Evolutionary conservation across 1,140 invertebrate genomes (phyloP).

Genomic region (Rhizoglyphus robini): DNA sequence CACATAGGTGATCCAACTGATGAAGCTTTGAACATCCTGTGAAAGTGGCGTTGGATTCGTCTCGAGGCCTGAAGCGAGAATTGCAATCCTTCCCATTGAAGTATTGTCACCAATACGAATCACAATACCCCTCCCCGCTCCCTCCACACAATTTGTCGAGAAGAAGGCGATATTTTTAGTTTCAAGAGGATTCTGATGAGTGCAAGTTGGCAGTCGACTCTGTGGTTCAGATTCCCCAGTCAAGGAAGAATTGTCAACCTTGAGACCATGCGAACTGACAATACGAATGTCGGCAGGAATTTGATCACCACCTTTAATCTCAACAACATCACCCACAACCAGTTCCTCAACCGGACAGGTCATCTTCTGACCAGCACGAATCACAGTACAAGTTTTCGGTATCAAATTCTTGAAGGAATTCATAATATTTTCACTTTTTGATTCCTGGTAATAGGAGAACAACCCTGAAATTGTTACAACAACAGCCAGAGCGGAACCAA

Average conservation of each 20-base stretch:
- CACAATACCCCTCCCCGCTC: constrained; percentile 69
- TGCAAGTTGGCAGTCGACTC: constrained; percentile 31
- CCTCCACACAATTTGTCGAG: constrained; percentile 38
- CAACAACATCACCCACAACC: constrained; percentile 62
- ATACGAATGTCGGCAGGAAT: constrained; percentile 32
- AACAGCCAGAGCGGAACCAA: constrained; percentile 30
- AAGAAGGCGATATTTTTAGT: constrained; percentile 39
- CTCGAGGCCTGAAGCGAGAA: constrained; percentile 82
- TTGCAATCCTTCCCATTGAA: constrained; percentile 94
- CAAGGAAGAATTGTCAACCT: constrained; percentile 36
- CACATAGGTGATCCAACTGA: constrained; percentile 89
- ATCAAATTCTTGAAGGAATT: constrained; percentile 28
- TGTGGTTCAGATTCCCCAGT: constrained; percentile 51
- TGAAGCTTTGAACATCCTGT: constrained; percentile 81
- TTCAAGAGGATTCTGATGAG: constrained; percentile 38
- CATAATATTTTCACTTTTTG: constrained; percentile 31
- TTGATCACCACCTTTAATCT: constrained; percentile 66
- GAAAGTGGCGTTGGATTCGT: constrained; percentile 58
- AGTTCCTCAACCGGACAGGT: constrained; percentile 63
- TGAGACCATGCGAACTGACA: constrained; percentile 39
- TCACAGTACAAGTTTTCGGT: constrained; percentile 74
- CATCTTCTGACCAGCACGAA: constrained; percentile 82
- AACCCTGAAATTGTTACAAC: constrained; percentile 33
- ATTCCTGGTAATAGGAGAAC: constrained; percentile 36
- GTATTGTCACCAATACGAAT: constrained; percentile 91